These are phyloP conservation scores for Zoanthus sociatus DNA, from an alignment of 92 coral and sea anemone species.

Conservation along the genomic window DNA sequence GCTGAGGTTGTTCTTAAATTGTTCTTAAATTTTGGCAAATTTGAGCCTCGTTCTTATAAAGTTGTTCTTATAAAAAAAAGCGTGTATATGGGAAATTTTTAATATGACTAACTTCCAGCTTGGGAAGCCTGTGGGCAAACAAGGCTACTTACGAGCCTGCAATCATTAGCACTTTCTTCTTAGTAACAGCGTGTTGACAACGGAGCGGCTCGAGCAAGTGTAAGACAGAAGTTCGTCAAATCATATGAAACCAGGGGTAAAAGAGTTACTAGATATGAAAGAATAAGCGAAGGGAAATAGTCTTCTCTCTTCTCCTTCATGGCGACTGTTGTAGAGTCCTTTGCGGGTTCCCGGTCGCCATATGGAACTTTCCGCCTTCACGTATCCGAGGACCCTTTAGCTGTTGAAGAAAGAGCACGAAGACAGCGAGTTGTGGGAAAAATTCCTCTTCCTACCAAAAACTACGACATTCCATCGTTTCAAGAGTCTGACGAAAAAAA, in stretches of 20 bases:
- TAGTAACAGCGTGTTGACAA: conserved; percentile 94
- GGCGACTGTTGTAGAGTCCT: conserved; percentile 66
- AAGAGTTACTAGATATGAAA: background rate
- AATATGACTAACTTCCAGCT: too few relatives aligned
- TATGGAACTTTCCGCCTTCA: conserved; percentile 87
- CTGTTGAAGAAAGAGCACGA: conserved; percentile 75
- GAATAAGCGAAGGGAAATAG: background rate
- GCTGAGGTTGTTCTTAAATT: too few relatives aligned
- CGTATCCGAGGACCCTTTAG: conserved; percentile 82
- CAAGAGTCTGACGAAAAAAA: conserved; percentile 81
- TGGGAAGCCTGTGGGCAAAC: too few relatives aligned
- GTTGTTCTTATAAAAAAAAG: too few relatives aligned
- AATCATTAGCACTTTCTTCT: conserved; percentile 33
- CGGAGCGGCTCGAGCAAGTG: conserved; percentile 60
- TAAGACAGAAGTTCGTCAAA: conserved; percentile 50
- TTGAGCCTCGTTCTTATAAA: too few relatives aligned
- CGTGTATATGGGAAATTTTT: too few relatives aligned
- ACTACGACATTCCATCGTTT: conserved; percentile 76
- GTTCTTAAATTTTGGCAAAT: too few relatives aligned
- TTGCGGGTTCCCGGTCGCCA: conserved; percentile 70
- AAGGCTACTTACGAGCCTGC: conserved; percentile 50
- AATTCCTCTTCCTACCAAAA: conserved; percentile 71
- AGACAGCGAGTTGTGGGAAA: conserved; percentile 81
- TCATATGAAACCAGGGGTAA: background rate
- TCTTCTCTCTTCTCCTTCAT: background rate